Evolutionary conservation across 2,888 invertebrate species (phyloP), one percentile per base, ranked within the genome.

Genomic region (Andricus curvator): DNA sequence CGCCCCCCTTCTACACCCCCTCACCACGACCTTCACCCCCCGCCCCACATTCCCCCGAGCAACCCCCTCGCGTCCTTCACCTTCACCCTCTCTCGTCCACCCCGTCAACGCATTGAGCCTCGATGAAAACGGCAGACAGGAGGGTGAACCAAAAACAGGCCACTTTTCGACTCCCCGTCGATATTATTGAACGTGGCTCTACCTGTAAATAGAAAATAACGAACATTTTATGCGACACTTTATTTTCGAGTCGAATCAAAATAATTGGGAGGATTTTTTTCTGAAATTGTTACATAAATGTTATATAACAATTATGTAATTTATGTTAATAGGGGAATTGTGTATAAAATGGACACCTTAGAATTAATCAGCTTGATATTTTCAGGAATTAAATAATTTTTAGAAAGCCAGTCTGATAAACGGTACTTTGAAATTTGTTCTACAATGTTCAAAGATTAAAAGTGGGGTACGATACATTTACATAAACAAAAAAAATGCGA

Each of bases 41-140:
- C 74, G 56, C 74, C 56, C 56, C 74, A 74, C 56, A 74, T 74
- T 74, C 80, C 82, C 79, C 83, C 80, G 78, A 83, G 70, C 78
- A 22, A 76, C 80, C 70, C 77, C 51, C 77, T 76, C 78, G 77
- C 68, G 60, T 80, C 80, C 81, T 80, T 82, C 78, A 65, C 62
- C 17, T 48, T 70, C 62, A 78, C 15, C 25, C 48, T 17, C 60
- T 60, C 44, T 29, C 51, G 48, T 48, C 17, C 17, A 25, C 44
- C 66, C 78, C 70, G 41, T 51, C 64, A 77, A 67, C 17, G 60
- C 51, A 66, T 60, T 74, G 25, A 51, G 44, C 67, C 22, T 51
- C 64, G 80, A 74, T 74, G 56, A 74, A 56, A 74, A 56, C 70
- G 48, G 48, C 29, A 51, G 70, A 70, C 29, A 29, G 20, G 33